These are phyloP conservation scores for Miichthys miiuy DNA, from an alignment of 2,797 vertebrate species.

Conservation along the genomic window DNA sequence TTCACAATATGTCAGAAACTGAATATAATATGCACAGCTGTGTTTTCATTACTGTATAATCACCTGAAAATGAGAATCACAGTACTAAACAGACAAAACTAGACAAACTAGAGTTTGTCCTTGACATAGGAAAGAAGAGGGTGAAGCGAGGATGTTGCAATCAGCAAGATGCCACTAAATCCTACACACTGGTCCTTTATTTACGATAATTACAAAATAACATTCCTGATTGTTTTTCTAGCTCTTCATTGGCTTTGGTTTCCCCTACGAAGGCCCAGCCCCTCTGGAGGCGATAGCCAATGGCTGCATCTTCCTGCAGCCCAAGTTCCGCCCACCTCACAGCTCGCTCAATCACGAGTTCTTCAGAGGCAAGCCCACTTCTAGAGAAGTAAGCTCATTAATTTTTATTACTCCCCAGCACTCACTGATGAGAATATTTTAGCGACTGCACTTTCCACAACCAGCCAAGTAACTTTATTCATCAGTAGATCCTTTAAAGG, in stretches of 20 bases:
- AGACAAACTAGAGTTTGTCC: too few species aligned
- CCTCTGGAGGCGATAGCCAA: slow-evolving; percentile 97
- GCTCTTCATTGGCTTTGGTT: slow-evolving; percentile 98
- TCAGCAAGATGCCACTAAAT: too few species aligned
- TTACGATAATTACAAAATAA: not conserved
- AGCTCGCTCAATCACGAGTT: slow-evolving; percentile 98
- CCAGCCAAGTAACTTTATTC: not conserved
- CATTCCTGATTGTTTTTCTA: slow-evolving; percentile 58
- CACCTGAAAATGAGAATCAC: too few species aligned
- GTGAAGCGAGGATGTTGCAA: too few species aligned
- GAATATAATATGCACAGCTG: too few species aligned
- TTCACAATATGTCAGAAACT: too few species aligned
- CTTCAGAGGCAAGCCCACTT: slow-evolving; percentile 97
- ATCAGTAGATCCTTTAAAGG: slow-evolving; percentile 7
- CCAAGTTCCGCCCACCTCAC: slow-evolving; percentile 92
- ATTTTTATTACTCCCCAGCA: not conserved
- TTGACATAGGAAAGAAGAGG: too few species aligned
- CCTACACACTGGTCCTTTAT: too few species aligned
- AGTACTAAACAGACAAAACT: too few species aligned
- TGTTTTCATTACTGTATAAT: too few species aligned
- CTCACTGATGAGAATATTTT: slow-evolving; percentile 9
- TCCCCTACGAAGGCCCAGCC: slow-evolving; percentile 97
- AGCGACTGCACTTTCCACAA: not conserved
- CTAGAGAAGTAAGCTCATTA: slow-evolving; percentile 88
- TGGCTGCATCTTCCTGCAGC: slow-evolving; percentile 95